Evolutionary conservation across 2,797 vertebrate species (phyloP), one percentile per base, ranked within the genome.

Genomic region (Adrianichthys oophorus): DNA sequence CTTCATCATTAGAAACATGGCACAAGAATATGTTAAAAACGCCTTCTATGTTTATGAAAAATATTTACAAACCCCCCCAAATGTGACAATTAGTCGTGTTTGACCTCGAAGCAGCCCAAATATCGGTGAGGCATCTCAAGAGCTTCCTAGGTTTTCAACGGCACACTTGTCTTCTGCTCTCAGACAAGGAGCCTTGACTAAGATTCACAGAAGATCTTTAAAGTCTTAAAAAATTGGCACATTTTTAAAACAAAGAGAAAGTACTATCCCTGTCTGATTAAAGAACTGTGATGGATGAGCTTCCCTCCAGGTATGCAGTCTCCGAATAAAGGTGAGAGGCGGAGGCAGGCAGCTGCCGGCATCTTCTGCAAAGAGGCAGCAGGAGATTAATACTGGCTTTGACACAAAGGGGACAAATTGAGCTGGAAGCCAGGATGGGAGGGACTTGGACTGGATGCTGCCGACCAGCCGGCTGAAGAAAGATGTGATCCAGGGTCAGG

Each of bases 351-450:
- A 45, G 48, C 41, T 32, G 58, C 41, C 58, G n/a, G 49, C 16
- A 40, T 47, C 18, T 40, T 18, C 12, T 23, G 19, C 37, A 47
- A 41, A 61, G 44, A 23, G 41, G 48, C 62, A 44, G 32, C 47
- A 37, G 32, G 53, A 62, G 43, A 40, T 13, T 62, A 7, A 13
- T 44, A 40, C 52, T 62, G 59, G 48, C 62, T 60, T 15, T 48
- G 43, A 42, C 48, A 52, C 59, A 62, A 69, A 71, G 5, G 10
- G n/a, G 44, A 52, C 43, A 48, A 60, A 48, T 49, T 69, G 49
- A 60, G 68, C 26, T 60, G 24, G 52, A 56, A 47, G 48, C 48
- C 52, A 40, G 62, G 24, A 52, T 43, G 52, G 56, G 48, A 45
- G 50, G 32, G 46, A 63, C 44, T 57, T 60, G 57, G 48, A 50